These are phyloP conservation scores for Myotis myotis DNA, from an alignment of 2,797 vertebrate species.

Conservation along the genomic window DNA sequence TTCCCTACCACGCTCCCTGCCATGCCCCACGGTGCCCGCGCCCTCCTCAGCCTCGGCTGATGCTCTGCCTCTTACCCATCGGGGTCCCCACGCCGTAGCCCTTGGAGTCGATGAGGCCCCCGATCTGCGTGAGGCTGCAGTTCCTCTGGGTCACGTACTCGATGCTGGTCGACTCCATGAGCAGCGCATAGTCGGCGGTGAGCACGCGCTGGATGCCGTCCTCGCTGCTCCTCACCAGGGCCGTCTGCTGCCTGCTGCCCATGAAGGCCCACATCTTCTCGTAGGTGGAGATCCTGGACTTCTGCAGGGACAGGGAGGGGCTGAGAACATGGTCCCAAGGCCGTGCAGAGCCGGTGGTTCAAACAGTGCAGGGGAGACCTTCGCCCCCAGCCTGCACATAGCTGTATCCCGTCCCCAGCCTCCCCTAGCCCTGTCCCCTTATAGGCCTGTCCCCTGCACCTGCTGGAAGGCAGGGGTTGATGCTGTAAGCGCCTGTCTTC, in stretches of 20 bases:
- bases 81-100: constrained; percentile 98
- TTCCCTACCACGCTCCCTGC: too few relatives aligned
- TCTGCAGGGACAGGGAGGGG: constrained; percentile 84
- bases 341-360: background rate
- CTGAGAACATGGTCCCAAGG: background rate
- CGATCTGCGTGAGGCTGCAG: constrained; percentile 99
- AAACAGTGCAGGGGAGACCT: background rate
- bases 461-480: too few relatives aligned
- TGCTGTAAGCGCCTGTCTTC: too few relatives aligned
- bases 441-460: too few relatives aligned
- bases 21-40: too few relatives aligned
- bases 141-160: constrained; percentile 98
- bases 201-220: constrained; percentile 97
- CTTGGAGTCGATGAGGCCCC: constrained; percentile 97
- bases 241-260: constrained; percentile 97
- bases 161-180: constrained; percentile 99
- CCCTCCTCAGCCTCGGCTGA: background rate
- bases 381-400: background rate
- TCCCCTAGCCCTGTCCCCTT: too few relatives aligned
- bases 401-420: too few relatives aligned
- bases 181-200: constrained; percentile 95
- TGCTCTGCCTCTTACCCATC: constrained; percentile 88
- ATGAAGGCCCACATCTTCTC: constrained; percentile 99
- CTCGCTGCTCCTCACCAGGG: constrained; percentile 94
- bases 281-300: constrained; percentile 98